Evolutionary conservation across 2,797 vertebrate genomes (phyloP).

Genomic region (Rhyacichthys aspro): DNA sequence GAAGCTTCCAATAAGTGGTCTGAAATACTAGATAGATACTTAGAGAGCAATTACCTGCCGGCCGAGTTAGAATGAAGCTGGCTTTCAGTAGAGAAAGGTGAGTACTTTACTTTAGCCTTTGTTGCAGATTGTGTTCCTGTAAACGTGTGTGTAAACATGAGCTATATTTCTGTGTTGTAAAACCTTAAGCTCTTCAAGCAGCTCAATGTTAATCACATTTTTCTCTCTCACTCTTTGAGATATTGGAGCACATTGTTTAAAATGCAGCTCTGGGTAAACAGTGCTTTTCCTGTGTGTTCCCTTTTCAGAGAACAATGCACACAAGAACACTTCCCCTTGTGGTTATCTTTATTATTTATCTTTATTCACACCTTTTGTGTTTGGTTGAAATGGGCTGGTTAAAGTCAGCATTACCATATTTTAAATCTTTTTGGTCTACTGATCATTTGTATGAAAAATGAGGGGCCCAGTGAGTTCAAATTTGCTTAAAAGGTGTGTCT

Average conservation of each 20-base stretch:
- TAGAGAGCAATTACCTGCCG: neutral
- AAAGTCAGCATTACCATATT: conserved; percentile 17
- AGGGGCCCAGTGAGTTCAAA: neutral
- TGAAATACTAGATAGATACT: neutral
- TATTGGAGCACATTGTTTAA: conserved; percentile 2
- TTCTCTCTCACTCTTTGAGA: neutral
- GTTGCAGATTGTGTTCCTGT: neutral
- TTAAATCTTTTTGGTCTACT: conserved; percentile 1
- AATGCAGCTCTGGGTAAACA: conserved; percentile 11
- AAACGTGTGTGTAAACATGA: neutral
- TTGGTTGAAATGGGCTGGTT: neutral
- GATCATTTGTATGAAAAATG: neutral
- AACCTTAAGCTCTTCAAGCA: conserved; percentile 6
- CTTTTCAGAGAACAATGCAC: conserved; percentile 7
- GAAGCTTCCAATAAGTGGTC: neutral
- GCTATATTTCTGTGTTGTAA: neutral
- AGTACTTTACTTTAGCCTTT: neutral
- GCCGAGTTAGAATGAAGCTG: neutral
- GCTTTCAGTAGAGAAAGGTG: conserved; percentile 2
- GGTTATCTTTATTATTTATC: too few species aligned
- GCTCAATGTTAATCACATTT: conserved; percentile 25
- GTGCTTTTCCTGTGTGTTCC: neutral
- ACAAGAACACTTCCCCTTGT: conserved; percentile 4
- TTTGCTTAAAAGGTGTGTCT: conserved; percentile 9
- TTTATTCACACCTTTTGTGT: conserved; percentile 6